phyloP scores from a whole-genome alignment of 2,113 vertebrate species.

The Todiramphus saurophagus region DNA sequence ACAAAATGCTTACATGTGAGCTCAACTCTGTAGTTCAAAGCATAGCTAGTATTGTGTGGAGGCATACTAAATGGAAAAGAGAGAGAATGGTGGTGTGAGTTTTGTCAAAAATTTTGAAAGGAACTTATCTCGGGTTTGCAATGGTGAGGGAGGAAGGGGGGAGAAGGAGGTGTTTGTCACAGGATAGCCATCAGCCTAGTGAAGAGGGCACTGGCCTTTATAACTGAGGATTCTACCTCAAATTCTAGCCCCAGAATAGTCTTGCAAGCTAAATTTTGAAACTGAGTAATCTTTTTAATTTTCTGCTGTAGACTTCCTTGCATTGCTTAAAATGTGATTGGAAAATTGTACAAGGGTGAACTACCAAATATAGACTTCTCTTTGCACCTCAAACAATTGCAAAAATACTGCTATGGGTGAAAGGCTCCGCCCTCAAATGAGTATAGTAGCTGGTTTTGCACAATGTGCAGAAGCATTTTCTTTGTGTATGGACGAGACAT shows the following conservation, averaged over 20 bases:
- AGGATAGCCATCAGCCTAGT: background rate
- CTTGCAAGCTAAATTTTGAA: background rate
- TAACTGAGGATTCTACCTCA: background rate
- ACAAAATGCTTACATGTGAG: conserved; percentile 57
- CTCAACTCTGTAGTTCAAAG: background rate
- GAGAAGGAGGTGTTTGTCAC: background rate
- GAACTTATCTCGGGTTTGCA: background rate
- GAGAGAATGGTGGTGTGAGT: background rate
- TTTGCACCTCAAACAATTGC: background rate
- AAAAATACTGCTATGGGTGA: rapidly evolving
- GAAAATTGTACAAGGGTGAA: background rate
- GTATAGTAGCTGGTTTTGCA: background rate
- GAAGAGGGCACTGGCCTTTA: background rate
- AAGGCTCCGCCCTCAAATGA: rapidly evolving
- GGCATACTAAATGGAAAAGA: background rate
- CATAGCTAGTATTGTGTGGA: background rate
- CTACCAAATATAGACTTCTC: background rate
- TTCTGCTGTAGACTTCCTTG: background rate
- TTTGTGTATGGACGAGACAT: background rate
- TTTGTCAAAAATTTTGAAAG: background rate
- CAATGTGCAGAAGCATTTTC: background rate
- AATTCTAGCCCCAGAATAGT: background rate
- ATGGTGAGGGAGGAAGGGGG: background rate
- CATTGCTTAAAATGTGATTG: background rate
- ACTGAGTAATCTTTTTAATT: background rate